Percentiles rank a stretch among this genome's conserved stretches.
Evolutionary conservation across 2,797 vertebrate species (phyloP).

Genomic region (Coreius guichenoti): DNA sequence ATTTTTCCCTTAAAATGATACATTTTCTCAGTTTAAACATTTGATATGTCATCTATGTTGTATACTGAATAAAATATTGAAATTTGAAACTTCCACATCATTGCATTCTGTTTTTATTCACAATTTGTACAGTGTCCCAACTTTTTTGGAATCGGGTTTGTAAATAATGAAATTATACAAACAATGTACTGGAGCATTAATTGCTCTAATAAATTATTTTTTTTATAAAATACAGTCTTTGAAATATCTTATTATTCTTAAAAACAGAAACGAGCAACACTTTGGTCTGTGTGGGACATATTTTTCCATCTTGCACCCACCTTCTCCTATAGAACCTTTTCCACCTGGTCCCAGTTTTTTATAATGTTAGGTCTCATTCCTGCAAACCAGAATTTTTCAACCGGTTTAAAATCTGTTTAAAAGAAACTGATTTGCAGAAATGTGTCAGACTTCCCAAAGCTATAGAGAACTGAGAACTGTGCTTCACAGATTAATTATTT

Average conservation of each 20-base stretch:
- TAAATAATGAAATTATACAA: not conserved
- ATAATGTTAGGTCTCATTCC: not conserved
- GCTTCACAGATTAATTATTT: not conserved
- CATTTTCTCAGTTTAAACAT: too few species aligned
- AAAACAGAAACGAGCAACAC: not conserved
- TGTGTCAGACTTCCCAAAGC: not conserved
- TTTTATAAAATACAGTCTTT: not conserved
- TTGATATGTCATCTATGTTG: too few species aligned
- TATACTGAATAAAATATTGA: too few species aligned
- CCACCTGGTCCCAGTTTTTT: not conserved
- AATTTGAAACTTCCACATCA: too few species aligned
- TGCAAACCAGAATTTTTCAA: not conserved
- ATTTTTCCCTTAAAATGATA: too few species aligned
- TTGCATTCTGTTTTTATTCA: too few species aligned
- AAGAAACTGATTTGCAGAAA: constrained; percentile 1
- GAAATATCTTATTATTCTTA: not conserved
- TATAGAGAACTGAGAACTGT: not conserved
- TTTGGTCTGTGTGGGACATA: not conserved
- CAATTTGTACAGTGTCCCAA: too few species aligned
- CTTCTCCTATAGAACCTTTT: not conserved
- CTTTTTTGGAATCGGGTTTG: too few species aligned
- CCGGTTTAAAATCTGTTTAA: not conserved
- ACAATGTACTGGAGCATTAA: not conserved
- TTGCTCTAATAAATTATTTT: not conserved
- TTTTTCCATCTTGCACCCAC: not conserved